Base-by-base conservation (phyloP, 2,888 invertebrate species). In the Bellardia pandia region DNA sequence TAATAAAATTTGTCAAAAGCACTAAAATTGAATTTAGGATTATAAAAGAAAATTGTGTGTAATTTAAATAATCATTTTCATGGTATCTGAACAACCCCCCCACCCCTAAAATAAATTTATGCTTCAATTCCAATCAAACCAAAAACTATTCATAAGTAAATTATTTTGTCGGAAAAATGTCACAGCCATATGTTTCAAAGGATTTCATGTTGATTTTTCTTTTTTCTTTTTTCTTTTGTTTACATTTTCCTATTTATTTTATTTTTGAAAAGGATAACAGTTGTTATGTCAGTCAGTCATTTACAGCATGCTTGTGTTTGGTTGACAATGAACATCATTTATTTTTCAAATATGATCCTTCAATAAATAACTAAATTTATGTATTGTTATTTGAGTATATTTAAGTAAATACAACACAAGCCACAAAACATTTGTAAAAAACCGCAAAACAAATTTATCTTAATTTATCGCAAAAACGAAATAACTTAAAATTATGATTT, bases 91-190 rank as follows among this genome's bases (percentile, higher is more conserved):
- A 53, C 7, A 16, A 45, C 11, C 11, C 16, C 1, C 8, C 30
- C 2, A 1, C 30, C 9, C 11, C 8, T 30, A 11, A 58, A 30
- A 9, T 30, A 58, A 30, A 30, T 30, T 30, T 13, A 58, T 58
- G 30, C 9, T 11, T 23, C 40, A 66, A 78, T 58, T 75, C 86
- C 88, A 90, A 89, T 87, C 88, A 89, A 89, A 16, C 84, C 88
- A 45, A 42, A 66, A 23, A 3, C 0, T 48, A 23, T 77, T 33
- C 56, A 62, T 7, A 58, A 66, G 11, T 75, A 72, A 64, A 71
- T 60, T 78, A 53, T 56, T 75, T 62, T 64, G n/a, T 79, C 56
- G 11, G 45, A 66, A 60, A 81, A 64, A 45, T 85, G 77, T 81
- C 81, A 78, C 80, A 5, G 72, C 80, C 86, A 77, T 42, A 77